phyloP scores from a whole-genome alignment of 1,140 invertebrate species.

The Pseudomyrmex concolor region DNA sequence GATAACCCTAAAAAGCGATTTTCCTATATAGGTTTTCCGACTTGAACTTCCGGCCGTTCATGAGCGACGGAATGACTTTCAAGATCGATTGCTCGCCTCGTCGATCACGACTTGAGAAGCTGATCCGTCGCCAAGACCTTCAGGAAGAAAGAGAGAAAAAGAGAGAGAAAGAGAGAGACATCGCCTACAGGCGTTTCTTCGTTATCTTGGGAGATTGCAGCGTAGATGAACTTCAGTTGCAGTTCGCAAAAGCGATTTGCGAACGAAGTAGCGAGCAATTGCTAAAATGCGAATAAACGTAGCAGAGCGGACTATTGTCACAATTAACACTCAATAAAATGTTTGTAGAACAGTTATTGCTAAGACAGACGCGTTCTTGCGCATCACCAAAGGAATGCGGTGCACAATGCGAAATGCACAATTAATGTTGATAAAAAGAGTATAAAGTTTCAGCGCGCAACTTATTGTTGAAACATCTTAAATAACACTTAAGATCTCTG shows the following conservation, averaged over 20 bases:
- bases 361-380: background rate
- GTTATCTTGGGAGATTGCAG: conserved; percentile 51
- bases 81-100: conserved; percentile 57
- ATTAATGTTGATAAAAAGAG: conserved; percentile 5
- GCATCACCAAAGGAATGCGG: background rate
- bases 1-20: conserved; percentile 69
- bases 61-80: conserved; percentile 38
- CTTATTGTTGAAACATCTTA: conserved; percentile 10
- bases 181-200: conserved; percentile 57
- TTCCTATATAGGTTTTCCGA: conserved; percentile 61
- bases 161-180: conserved; percentile 11
- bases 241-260: conserved; percentile 18
- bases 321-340: background rate
- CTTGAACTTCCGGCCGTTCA: conserved; percentile 5
- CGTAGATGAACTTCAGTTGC: conserved; percentile 15
- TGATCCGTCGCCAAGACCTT: conserved; percentile 52
- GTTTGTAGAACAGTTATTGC: background rate
- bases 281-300: background rate
- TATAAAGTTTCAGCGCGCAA: background rate
- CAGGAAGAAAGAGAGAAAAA: background rate
- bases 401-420: background rate
- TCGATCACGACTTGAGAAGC: conserved; percentile 58
- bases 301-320: background rate
- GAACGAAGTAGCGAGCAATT: background rate
- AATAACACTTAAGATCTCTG: conserved; percentile 3